phyloP scores from a whole-genome alignment of 2,888 invertebrate genomes.

The Volucella zonaria region DNA sequence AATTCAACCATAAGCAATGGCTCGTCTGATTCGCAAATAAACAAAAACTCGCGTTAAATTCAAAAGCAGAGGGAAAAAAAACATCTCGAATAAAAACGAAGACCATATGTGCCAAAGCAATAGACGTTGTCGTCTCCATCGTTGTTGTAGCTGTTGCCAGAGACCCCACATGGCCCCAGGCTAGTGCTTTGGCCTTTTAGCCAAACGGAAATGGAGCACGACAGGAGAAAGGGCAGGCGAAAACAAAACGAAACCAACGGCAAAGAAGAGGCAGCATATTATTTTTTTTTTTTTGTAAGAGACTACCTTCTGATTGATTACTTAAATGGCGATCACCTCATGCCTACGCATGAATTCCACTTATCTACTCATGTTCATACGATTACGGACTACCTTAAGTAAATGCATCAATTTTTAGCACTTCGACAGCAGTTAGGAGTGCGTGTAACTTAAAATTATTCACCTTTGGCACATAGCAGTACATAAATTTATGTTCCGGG shows the following conservation, averaged over 20 bases:
- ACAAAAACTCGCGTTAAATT: slow-evolving; percentile 24
- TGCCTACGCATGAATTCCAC: slow-evolving; percentile 4
- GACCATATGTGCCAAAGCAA: slow-evolving; percentile 4
- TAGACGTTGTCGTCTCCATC: neutral
- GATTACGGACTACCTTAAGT: no score
- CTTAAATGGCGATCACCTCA: slow-evolving; percentile 20
- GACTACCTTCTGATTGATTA: slow-evolving; percentile 22
- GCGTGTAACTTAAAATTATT: slow-evolving; percentile 77
- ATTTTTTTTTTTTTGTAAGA: slow-evolving; percentile 32
- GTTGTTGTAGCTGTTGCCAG: slow-evolving; percentile 10
- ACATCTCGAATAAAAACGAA: slow-evolving; percentile 25
- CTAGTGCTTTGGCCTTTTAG: neutral
- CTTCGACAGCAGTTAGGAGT: neutral
- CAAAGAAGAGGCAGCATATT: slow-evolving; percentile 28
- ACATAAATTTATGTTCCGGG: slow-evolving; percentile 91
- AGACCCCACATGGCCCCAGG: slow-evolving; percentile 27
- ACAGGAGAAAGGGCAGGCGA: slow-evolving; percentile 14
- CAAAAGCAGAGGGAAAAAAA: slow-evolving; percentile 17
- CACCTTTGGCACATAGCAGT: slow-evolving; percentile 97
- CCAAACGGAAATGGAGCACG: slow-evolving; percentile 52
- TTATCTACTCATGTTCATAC: neutral
- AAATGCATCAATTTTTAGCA: neutral
- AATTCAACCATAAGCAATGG: slow-evolving; percentile 28
- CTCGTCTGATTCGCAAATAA: slow-evolving; percentile 32
- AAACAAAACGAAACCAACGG: neutral